Evolutionary conservation across 2,113 vertebrate genomes (phyloP).

Genomic region (Pteruthius melanotis): DNA sequence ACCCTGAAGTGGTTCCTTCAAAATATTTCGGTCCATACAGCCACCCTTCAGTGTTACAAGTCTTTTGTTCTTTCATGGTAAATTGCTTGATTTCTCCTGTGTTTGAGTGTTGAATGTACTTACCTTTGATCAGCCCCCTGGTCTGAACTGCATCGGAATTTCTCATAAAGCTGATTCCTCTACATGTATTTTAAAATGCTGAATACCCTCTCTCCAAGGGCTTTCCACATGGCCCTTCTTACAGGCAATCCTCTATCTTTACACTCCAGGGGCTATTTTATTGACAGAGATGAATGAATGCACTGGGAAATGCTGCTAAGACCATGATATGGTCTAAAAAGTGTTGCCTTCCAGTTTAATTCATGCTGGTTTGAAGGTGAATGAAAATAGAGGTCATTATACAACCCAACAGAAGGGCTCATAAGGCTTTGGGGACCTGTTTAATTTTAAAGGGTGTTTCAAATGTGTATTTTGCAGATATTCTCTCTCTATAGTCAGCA

Average conservation of each 20-base stretch:
- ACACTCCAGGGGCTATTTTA: neutral
- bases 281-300: neutral
- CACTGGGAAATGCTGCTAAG: neutral
- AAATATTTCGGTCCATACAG: neutral
- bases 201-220: neutral
- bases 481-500: neutral
- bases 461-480: accelerated
- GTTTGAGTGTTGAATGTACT: neutral
- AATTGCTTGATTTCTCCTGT: neutral
- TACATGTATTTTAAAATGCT: neutral
- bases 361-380: neutral
- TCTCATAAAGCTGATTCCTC: neutral
- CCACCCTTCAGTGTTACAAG: neutral
- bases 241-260: neutral
- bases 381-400: neutral
- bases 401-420: neutral
- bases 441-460: neutral
- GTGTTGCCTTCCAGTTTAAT: neutral
- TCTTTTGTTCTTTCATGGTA: neutral
- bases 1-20: neutral
- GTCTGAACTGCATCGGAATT: neutral
- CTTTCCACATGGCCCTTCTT: neutral
- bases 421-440: neutral
- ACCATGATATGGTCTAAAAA: neutral
- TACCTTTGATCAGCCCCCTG: neutral